Evolutionary conservation across 2,113 vertebrate genomes (phyloP), one percentile per base, ranked within the genome.

Genomic region (Oophaga pumilio): DNA sequence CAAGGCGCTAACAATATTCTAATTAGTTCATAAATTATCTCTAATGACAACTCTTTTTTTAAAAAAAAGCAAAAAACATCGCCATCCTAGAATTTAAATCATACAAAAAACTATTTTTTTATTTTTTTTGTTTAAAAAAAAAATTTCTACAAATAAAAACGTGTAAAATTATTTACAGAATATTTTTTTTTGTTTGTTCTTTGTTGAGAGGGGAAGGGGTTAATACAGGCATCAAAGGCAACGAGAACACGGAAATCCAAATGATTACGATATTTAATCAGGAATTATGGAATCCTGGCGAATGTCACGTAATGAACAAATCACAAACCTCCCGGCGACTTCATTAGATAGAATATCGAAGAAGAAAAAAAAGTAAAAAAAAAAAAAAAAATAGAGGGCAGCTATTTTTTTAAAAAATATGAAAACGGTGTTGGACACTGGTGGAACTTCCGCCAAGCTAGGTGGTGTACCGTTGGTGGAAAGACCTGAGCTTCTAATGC

Each of bases 21-120:
- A 87, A 82, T 87, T 87, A 87, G 79, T 82, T 76, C 86, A 87
- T 87, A 87, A 87, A 87, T 87, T 87, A 87, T 76, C 69, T 87
- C 86, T 87, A 87, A 79, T 33, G 28, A 87, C 78, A 53, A 62
- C 28, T 20, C 69, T 87, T 87, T 73, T 2, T 56, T 10, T 22
- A 22, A 50, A 26, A 62, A 82, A 87, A 33, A 49, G 6, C 50
- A 87, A 82, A 87, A 87, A 73, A 17, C 10, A 71, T 73, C 53
- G 66, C 79, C 86, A 60, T 82, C 33, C 69, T 82, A 87, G 82
- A 82, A 82, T 82, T 43, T 53, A 64, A 87, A 82, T 62, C 22
- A 76, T 87, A 76, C 68, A 82, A 87, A 81, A 87, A 82, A 82
- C 86, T 87, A 87, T n/a, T 87, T 71, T 87, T 82, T 62, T 62